These are phyloP conservation scores for Entomobrya proxima DNA, from an alignment of 2,888 invertebrate species.

Conservation along the genomic window DNA sequence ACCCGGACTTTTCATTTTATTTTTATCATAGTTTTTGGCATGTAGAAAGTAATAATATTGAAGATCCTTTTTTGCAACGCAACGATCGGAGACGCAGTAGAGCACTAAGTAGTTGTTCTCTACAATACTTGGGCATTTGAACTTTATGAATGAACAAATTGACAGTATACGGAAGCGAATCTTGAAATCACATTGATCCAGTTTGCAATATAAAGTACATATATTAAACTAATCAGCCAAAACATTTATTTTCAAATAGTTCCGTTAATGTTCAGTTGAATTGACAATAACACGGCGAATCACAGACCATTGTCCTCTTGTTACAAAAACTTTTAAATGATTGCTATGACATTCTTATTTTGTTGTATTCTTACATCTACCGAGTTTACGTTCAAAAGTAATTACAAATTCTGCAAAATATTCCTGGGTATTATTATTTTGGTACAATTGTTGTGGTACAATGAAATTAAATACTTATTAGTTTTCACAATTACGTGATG, in stretches of 20 bases:
- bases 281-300: conserved; percentile 59
- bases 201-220: too few species aligned
- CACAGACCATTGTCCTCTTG: conserved; percentile 67
- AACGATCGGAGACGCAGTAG: too few species aligned
- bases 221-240: neutral
- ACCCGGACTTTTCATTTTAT: too few species aligned
- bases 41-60: too few species aligned
- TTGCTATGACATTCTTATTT: conserved; percentile 19
- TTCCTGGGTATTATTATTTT: conserved; percentile 38
- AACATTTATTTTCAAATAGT: conserved; percentile 9
- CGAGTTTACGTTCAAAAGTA: conserved; percentile 1
- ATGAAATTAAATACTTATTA: conserved; percentile 14
- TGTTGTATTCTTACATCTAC: conserved; percentile 24
- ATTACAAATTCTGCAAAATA: conserved; percentile 56
- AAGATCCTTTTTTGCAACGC: too few species aligned
- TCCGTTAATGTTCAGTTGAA: conserved; percentile 21
- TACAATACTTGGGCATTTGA: too few species aligned
- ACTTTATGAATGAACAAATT: too few species aligned
- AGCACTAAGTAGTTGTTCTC: too few species aligned
- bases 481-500: conserved; percentile 4
- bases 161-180: too few species aligned
- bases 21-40: too few species aligned
- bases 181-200: too few species aligned
- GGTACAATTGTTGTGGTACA: conserved; percentile 37
- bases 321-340: conserved; percentile 56